Percentiles rank a stretch among this genome's conserved stretches.
phyloP scores from a whole-genome alignment of 2,113 vertebrate genomes.

The Gila orcuttii region DNA sequence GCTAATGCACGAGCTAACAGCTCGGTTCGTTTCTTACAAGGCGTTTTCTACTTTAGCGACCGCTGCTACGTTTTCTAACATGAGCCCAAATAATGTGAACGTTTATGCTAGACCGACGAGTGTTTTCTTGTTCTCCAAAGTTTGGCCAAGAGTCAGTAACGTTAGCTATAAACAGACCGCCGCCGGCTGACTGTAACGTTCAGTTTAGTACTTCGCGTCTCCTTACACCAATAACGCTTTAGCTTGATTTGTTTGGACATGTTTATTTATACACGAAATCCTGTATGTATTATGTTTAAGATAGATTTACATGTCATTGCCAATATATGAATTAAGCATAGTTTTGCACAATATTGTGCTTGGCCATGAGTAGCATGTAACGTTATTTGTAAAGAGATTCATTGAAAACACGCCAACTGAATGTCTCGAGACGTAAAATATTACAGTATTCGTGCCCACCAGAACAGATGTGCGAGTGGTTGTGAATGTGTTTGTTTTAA shows the following conservation, averaged over 20 bases:
- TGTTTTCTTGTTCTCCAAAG: neutral
- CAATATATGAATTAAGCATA: neutral
- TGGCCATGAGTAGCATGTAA: neutral
- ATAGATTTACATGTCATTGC: neutral
- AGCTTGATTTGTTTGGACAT: neutral
- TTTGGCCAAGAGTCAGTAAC: neutral
- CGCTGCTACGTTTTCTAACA: neutral
- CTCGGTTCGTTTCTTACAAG: neutral
- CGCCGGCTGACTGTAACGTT: neutral
- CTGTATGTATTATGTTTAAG: neutral
- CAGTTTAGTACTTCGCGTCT: neutral
- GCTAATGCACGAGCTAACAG: conserved; percentile 21
- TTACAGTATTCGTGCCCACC: neutral
- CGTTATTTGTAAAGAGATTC: neutral
- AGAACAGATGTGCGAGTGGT: neutral
- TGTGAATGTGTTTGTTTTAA: neutral
- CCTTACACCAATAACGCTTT: neutral
- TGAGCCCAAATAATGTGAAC: neutral
- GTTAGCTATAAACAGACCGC: neutral
- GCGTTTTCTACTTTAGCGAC: neutral
- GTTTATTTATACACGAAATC: neutral
- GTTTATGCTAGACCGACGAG: neutral
- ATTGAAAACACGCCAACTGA: neutral
- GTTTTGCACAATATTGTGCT: too few species aligned
- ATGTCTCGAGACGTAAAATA: neutral